A percentile compares a stretch with the other conserved stretches of the same genome.
Conservation (phyloP, 2,797 vertebrate species). For the Parauchenoglanis punctatus region DNA sequence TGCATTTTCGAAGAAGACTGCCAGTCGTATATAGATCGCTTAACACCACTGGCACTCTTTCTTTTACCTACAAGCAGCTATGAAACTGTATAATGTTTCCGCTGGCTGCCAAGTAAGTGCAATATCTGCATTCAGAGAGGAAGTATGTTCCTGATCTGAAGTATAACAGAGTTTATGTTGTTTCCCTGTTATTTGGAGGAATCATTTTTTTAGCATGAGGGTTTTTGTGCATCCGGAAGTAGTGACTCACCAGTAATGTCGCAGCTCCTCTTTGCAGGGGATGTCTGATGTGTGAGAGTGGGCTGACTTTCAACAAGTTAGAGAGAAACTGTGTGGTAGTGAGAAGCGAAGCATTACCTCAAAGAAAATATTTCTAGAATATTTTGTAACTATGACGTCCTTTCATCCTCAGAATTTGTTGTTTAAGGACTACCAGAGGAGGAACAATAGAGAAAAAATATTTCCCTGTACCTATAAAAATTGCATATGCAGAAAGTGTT, state of each 20-base stretch:
- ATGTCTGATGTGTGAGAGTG: slow-evolving; percentile 53
- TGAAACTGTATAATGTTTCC: slow-evolving; percentile 24
- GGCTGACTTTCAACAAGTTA: slow-evolving; percentile 50
- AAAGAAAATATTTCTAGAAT: slow-evolving; percentile 63
- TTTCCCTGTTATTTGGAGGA: slow-evolving; percentile 58
- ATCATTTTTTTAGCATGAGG: slow-evolving; percentile 60
- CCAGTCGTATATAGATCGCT: slow-evolving; percentile 49
- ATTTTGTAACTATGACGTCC: slow-evolving; percentile 49
- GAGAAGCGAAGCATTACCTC: slow-evolving; percentile 52
- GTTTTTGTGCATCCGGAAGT: slow-evolving; percentile 59
- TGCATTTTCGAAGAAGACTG: slow-evolving; percentile 55
- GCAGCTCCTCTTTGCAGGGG: slow-evolving; percentile 57
- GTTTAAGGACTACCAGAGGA: slow-evolving; percentile 5
- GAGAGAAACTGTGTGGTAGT: slow-evolving; percentile 51
- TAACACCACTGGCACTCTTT: slow-evolving; percentile 50
- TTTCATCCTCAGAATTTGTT: neutral
- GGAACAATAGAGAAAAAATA: neutral
- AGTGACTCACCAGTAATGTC: slow-evolving; percentile 58
- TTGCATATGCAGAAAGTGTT: neutral
- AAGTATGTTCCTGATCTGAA: slow-evolving; percentile 24
- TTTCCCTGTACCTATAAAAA: neutral
- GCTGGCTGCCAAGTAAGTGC: neutral
- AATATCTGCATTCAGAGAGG: slow-evolving; percentile 12
- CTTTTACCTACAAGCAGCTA: slow-evolving; percentile 33
- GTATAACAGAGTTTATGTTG: slow-evolving; percentile 50